Percentiles rank a stretch among this genome's conserved stretches.
Conservation (phyloP, 2,888 invertebrate species). For the Pilophorus perplexus region DNA sequence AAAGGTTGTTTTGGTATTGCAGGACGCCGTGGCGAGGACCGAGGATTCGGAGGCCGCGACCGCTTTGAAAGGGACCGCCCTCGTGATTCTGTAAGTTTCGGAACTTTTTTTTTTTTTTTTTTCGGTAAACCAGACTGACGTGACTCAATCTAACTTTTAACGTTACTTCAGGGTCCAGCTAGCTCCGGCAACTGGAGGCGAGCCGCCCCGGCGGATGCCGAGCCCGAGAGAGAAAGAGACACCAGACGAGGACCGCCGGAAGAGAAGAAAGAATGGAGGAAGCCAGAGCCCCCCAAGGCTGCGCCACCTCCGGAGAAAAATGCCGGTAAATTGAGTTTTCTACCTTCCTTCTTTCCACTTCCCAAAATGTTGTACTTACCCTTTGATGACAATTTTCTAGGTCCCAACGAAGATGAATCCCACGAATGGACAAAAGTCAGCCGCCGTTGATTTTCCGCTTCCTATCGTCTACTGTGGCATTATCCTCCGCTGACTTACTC, state of each 20-base stretch:
- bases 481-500: too few species aligned
- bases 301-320: conserved; percentile 21
- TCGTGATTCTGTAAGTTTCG: conserved; percentile 5
- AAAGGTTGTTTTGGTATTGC: too few species aligned
- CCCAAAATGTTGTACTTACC: too few species aligned
- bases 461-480: too few species aligned
- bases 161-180: not conserved
- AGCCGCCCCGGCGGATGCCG: not conserved
- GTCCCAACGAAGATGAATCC: too few species aligned
- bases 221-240: conserved; percentile 8
- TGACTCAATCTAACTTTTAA: not conserved
- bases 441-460: too few species aligned
- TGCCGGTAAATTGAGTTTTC: too few species aligned
- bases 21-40: conserved; percentile 3
- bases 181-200: not conserved
- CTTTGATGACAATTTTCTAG: too few species aligned
- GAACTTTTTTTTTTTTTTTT: not conserved
- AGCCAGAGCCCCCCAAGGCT: not conserved
- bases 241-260: conserved; percentile 16
- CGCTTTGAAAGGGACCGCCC: conserved; percentile 11
- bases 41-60: not conserved
- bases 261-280: conserved; percentile 27
- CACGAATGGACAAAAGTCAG: too few species aligned
- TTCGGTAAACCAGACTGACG: not conserved
- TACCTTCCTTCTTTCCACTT: too few species aligned